A percentile compares a stretch with the other conserved stretches of the same genome.
These are phyloP conservation scores for Hyperoplus immaculatus DNA, from an alignment of 2,797 vertebrate species.

Conservation along the genomic window DNA sequence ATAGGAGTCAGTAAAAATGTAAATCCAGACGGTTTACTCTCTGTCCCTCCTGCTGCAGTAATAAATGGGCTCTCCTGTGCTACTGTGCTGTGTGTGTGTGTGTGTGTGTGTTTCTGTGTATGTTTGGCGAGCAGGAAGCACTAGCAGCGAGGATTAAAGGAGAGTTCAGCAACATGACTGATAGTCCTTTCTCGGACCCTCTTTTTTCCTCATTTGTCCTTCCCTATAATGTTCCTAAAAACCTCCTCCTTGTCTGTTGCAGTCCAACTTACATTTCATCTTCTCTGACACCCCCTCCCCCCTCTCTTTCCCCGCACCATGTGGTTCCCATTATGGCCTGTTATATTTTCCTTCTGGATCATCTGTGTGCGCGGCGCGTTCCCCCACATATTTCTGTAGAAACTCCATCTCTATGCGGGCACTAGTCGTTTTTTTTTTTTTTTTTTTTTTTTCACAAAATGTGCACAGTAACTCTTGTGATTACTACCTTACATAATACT, in stretches of 20 bases:
- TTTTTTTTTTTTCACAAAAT: not conserved
- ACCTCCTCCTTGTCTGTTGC: conserved; percentile 9
- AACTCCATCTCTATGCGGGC: conserved; percentile 72
- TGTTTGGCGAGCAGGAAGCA: conserved; percentile 41
- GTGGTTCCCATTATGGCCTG: conserved; percentile 83
- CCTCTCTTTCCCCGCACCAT: conserved; percentile 63
- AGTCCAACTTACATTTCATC: conserved; percentile 46
- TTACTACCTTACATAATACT: not conserved
- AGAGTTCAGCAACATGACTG: conserved; percentile 25
- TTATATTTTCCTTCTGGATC: conserved; percentile 75
- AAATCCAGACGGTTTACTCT: conserved; percentile 20
- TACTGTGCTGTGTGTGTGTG: conserved; percentile 37
- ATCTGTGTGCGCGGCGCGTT: conserved; percentile 34
- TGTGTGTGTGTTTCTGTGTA: not conserved
- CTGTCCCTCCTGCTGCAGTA: not conserved
- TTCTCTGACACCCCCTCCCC: conserved; percentile 18
- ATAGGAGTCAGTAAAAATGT: conserved; percentile 6
- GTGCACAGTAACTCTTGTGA: conserved; percentile 21
- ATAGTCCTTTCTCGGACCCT: conserved; percentile 5
- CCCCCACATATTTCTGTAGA: conserved; percentile 74
- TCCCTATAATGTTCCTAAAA: conserved; percentile 22
- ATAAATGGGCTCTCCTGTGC: conserved; percentile 29
- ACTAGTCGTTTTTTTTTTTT: conserved; percentile 1
- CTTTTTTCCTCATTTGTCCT: conserved; percentile 25
- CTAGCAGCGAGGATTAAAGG: conserved; percentile 29